Percentiles rank a stretch among this genome's conserved stretches.
Evolutionary conservation across 2,797 vertebrate species (phyloP).

Genomic region (Eulemur rubriventer): DNA sequence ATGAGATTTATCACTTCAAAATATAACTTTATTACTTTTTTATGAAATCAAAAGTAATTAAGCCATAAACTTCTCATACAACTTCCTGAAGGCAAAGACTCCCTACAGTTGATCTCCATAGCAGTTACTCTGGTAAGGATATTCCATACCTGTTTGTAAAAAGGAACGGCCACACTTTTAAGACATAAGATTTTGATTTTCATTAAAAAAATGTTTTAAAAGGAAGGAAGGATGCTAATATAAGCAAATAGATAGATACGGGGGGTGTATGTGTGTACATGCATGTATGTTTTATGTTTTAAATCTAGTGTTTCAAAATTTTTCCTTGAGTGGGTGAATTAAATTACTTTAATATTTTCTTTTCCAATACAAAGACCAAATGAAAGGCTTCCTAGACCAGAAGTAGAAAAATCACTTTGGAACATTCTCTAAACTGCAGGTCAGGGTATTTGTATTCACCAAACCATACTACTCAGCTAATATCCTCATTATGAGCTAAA

Average conservation of each 20-base stretch:
- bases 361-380: not conserved
- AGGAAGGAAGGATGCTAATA: not conserved
- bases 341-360: not conserved
- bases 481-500: not conserved
- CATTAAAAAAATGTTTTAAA: not conserved
- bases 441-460: not conserved
- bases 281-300: not conserved
- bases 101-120: not conserved
- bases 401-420: constrained; percentile 3
- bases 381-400: not conserved
- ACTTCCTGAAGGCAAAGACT: not conserved
- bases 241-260: not conserved
- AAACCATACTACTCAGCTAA: not conserved
- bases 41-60: not conserved
- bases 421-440: not conserved
- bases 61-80: not conserved
- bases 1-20: not conserved
- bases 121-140: not conserved
- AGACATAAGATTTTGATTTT: not conserved
- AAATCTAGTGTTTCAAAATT: not conserved
- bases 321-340: not conserved
- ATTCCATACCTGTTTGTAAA: not conserved
- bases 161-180: not conserved
- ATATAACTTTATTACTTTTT: not conserved
- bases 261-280: not conserved